A percentile compares a stretch with the other conserved stretches of the same genome.
Conservation (phyloP, 2,797 vertebrate species). For the Okamejei kenojei region DNA sequence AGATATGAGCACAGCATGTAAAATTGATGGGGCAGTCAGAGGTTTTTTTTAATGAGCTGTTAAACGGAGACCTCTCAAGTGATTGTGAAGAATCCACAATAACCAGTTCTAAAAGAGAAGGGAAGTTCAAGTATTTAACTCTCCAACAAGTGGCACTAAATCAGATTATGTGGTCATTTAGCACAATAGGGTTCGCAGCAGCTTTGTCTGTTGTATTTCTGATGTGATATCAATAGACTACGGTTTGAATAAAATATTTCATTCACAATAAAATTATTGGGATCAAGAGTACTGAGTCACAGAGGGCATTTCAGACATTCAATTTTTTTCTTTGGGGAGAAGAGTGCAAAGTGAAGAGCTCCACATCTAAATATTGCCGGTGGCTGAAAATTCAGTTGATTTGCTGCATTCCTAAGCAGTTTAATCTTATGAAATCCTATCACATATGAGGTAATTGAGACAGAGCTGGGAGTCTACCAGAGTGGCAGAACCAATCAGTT, state of each 20-base stretch:
- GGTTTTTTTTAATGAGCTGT: neutral
- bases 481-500: neutral
- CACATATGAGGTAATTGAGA: conserved; percentile 23
- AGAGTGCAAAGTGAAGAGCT: neutral
- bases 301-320: too few species aligned
- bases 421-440: neutral
- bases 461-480: neutral
- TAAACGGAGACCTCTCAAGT: neutral
- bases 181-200: neutral
- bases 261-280: neutral
- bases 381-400: neutral
- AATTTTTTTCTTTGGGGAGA: neutral
- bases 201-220: neutral
- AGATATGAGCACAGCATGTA: neutral
- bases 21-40: neutral
- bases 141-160: neutral
- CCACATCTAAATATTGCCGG: neutral
- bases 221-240: neutral
- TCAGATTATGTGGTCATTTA: neutral
- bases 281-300: neutral
- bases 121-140: neutral
- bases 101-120: neutral
- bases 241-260: neutral
- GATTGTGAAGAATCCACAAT: neutral
- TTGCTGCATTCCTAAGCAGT: too few species aligned